Conservation (phyloP, 2,888 invertebrate genomes). For the Alloplasta piceator region DNA sequence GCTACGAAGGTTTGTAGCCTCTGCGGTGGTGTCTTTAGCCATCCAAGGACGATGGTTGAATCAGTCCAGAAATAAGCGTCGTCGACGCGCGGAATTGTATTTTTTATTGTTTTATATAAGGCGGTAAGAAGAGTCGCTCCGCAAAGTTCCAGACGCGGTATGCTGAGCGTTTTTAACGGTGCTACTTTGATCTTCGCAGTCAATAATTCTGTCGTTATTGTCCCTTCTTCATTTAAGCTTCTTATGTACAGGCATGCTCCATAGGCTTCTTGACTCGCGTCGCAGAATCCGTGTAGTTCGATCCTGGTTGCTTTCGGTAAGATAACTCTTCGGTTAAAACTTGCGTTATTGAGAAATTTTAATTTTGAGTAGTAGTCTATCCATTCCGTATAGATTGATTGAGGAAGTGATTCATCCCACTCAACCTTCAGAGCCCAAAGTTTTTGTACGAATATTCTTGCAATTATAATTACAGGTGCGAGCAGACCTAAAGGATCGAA, state of each 20-base stretch:
- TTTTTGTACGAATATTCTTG: constrained; percentile 25
- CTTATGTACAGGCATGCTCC: constrained; percentile 51
- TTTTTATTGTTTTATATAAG: constrained; percentile 25
- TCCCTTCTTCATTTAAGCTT: background rate
- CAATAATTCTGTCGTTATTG: constrained; percentile 8
- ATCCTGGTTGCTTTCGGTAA: background rate
- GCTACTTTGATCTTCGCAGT: constrained; percentile 58
- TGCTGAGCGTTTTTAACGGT: constrained; percentile 51
- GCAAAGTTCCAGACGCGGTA: constrained; percentile 62
- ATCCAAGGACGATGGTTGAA: constrained; percentile 47
- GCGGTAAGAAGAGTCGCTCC: constrained; percentile 31
- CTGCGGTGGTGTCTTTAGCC: constrained; percentile 48
- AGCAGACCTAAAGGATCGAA: background rate
- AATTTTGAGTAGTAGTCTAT: background rate
- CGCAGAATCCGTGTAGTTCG: constrained; percentile 54
- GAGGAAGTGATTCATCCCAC: constrained; percentile 35
- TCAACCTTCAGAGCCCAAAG: constrained; percentile 17
- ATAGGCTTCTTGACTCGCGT: constrained; percentile 50
- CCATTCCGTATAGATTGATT: constrained; percentile 6
- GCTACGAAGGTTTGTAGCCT: constrained; percentile 48
- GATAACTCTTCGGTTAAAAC: background rate
- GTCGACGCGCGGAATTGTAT: constrained; percentile 3
- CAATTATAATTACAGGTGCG: constrained; percentile 1
- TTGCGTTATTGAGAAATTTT: background rate
- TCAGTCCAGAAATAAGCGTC: constrained; percentile 49